These are phyloP conservation scores for Lepus townsendii DNA, from an alignment of 2,797 vertebrate species.

Conservation along the genomic window DNA sequence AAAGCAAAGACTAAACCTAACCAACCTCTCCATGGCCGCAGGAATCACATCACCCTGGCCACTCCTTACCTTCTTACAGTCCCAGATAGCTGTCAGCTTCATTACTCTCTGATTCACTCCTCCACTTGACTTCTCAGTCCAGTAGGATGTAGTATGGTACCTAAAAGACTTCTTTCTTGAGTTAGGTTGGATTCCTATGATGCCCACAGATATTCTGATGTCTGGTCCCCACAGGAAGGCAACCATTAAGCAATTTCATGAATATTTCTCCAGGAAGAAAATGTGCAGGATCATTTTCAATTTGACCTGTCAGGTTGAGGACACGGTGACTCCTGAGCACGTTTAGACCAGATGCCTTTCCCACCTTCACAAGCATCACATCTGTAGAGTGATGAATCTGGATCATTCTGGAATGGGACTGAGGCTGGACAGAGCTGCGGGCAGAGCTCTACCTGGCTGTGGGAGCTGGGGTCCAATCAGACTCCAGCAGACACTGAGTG, in stretches of 20 bases:
- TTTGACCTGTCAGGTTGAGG: neutral
- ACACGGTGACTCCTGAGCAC: neutral
- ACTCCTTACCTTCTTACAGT: neutral
- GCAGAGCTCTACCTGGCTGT: neutral
- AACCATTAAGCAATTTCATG: neutral
- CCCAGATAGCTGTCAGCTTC: neutral
- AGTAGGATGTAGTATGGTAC: neutral
- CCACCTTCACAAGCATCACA: rapidly evolving
- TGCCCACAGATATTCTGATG: neutral
- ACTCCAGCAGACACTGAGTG: too few species aligned
- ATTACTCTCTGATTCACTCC: neutral
- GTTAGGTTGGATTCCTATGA: neutral
- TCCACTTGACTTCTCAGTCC: neutral
- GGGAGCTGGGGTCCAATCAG: rapidly evolving
- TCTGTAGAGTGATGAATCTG: neutral
- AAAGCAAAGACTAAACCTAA: neutral
- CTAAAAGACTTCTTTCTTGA: neutral
- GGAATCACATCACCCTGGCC: neutral
- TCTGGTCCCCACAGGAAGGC: neutral
- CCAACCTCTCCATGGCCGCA: neutral
- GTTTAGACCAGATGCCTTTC: neutral
- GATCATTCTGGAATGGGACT: rapidly evolving
- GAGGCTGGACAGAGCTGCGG: neutral
- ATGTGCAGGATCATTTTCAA: neutral
- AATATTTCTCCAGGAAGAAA: constrained; percentile 41